A percentile compares a stretch with the other conserved stretches of the same genome.
Conservation (phyloP, 2,888 invertebrate species). For the Thysanoteuthis rhombus region DNA sequence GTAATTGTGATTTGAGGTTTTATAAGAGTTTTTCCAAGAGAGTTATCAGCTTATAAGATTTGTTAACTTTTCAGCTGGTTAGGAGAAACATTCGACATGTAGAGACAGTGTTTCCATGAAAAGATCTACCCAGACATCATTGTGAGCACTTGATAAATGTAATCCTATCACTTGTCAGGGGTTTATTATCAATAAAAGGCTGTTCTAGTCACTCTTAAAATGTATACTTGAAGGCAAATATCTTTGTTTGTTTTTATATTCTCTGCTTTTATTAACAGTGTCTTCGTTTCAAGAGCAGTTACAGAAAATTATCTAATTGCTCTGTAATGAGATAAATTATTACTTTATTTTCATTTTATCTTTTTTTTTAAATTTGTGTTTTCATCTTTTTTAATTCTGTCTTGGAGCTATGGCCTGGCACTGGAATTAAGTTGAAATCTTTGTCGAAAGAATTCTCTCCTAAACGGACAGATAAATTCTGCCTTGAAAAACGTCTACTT, state of each 20-base stretch:
- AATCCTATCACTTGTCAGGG: not conserved
- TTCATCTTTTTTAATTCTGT: not conserved
- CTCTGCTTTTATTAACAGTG: not conserved
- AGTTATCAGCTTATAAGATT: no score
- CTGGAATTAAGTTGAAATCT: not conserved
- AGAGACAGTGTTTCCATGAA: no score
- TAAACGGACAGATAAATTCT: not conserved
- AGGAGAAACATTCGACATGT: no score
- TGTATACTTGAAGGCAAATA: not conserved
- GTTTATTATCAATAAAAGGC: not conserved
- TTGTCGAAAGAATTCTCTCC: not conserved
- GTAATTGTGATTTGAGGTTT: no score
- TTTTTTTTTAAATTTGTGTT: not conserved
- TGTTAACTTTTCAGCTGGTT: no score
- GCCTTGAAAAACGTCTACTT: not conserved
- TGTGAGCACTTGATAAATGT: not conserved
- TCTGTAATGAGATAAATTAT: no score
- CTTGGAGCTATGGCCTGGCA: not conserved
- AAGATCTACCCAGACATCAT: no score
- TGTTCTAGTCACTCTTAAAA: not conserved
- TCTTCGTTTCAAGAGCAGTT: not conserved
- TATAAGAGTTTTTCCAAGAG: no score
- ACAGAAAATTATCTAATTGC: no score
- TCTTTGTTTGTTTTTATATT: not conserved
- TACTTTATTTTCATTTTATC: no score